Conservation (phyloP, 1,140 invertebrate species). For the Drosophila ficusphila region DNA sequence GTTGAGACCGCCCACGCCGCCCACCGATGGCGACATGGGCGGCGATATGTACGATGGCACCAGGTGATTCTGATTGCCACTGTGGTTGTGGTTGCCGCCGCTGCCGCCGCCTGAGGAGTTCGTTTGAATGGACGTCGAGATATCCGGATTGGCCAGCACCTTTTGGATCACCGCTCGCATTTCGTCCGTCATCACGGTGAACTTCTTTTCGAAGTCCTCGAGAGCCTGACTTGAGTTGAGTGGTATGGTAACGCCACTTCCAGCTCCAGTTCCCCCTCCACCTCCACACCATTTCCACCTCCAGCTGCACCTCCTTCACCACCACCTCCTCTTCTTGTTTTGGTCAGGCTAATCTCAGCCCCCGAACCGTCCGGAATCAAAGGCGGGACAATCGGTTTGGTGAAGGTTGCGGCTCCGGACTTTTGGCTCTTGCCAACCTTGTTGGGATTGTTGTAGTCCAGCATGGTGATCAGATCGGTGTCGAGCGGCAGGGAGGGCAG, state of each 20-base stretch:
- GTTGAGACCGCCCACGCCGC: conserved; percentile 13
- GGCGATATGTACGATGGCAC: conserved; percentile 77
- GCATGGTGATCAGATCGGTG: conserved; percentile 79
- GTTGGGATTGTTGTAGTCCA: conserved; percentile 80
- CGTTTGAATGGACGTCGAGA: conserved; percentile 80
- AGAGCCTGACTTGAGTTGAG: conserved; percentile 72
- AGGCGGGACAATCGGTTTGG: conserved; percentile 75
- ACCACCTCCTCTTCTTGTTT: background rate
- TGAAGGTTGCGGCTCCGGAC: conserved; percentile 50
- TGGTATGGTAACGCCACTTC: conserved; percentile 62
- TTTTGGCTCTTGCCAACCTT: conserved; percentile 32
- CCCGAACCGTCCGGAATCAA: conserved; percentile 45
- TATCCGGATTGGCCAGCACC: conserved; percentile 79
- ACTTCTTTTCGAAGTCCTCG: conserved; percentile 82
- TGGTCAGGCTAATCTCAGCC: conserved; percentile 22
- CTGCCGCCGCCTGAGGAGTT: too few species aligned
- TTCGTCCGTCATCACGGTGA: conserved; percentile 79
- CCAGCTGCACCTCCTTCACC: background rate
- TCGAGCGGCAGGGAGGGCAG: conserved; percentile 75
- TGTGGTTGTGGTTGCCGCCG: too few species aligned
- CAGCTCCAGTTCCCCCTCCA: background rate
- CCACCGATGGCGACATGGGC: conserved; percentile 77
- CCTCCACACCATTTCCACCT: background rate
- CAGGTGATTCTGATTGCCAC: conserved; percentile 21
- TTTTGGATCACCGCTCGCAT: conserved; percentile 83